phyloP scores from a whole-genome alignment of 2,113 vertebrate species.

The Callithrix jacchus region DNA sequence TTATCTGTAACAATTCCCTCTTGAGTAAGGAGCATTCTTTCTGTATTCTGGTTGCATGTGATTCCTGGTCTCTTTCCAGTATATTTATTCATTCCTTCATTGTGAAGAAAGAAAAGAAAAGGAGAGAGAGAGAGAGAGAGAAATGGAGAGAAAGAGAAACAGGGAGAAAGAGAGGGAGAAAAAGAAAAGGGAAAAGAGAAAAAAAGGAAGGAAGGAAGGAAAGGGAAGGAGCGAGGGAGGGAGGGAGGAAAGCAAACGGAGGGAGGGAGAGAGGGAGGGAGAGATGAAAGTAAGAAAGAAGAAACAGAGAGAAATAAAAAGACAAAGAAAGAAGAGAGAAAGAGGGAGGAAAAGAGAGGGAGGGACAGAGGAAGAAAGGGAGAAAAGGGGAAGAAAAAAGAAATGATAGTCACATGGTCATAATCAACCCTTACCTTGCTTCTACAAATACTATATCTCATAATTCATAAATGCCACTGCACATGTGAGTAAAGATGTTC shows the following conservation, averaged over 20 bases:
- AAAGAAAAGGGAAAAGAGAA: neutral
- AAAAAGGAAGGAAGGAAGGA: neutral
- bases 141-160: neutral
- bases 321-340: no score
- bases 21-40: slow-evolving; percentile 33
- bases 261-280: no score
- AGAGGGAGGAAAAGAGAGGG: neutral
- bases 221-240: no score
- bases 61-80: slow-evolving; percentile 25
- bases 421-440: neutral
- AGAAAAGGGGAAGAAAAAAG: no score
- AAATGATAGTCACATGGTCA: neutral
- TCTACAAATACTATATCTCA: neutral
- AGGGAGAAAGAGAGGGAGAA: neutral
- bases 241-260: no score
- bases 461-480: neutral
- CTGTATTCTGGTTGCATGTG: neutral
- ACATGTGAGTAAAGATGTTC: neutral
- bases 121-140: neutral
- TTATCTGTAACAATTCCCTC: slow-evolving; percentile 47
- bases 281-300: neutral
- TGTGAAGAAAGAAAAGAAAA: neutral
- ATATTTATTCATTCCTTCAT: slow-evolving; percentile 4
- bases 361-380: neutral
- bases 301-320: no score